Evolutionary conservation across 1,140 invertebrate species (phyloP).

Genomic region (Heliothis subflexa): DNA sequence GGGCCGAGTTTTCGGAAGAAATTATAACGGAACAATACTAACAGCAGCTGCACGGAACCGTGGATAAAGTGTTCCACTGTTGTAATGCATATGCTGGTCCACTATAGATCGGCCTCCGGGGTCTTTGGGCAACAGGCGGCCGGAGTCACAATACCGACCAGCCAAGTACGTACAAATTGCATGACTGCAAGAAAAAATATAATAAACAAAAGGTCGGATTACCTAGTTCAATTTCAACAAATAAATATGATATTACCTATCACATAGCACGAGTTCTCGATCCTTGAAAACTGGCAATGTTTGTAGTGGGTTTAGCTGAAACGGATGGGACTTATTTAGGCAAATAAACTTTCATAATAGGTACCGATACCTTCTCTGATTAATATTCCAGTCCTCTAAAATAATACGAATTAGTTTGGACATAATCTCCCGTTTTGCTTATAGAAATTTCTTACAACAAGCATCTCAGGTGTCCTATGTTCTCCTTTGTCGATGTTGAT

Average conservation of each 20-base stretch:
- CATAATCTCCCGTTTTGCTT: neutral
- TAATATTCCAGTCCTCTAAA: neutral
- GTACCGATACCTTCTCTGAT: no score
- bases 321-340: constrained; percentile 35
- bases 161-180: constrained; percentile 88
- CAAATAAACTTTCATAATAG: neutral
- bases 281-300: constrained; percentile 91
- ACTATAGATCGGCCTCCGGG: constrained; percentile 85
- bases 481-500: constrained; percentile 65
- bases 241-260: neutral
- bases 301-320: constrained; percentile 91
- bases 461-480: constrained; percentile 53
- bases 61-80: constrained; percentile 84
- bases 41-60: constrained; percentile 64
- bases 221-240: neutral
- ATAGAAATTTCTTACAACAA: constrained; percentile 45
- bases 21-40: constrained; percentile 50
- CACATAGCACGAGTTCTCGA: constrained; percentile 87
- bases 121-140: constrained; percentile 87
- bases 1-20: neutral
- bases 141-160: constrained; percentile 81
- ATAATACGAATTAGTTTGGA: neutral
- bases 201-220: neutral
- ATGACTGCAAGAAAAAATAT: constrained; percentile 77
- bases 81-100: constrained; percentile 87